Evolutionary conservation across 2,888 invertebrate species (phyloP), one percentile per base, ranked within the genome.

Genomic region (Tineola bisselliella): DNA sequence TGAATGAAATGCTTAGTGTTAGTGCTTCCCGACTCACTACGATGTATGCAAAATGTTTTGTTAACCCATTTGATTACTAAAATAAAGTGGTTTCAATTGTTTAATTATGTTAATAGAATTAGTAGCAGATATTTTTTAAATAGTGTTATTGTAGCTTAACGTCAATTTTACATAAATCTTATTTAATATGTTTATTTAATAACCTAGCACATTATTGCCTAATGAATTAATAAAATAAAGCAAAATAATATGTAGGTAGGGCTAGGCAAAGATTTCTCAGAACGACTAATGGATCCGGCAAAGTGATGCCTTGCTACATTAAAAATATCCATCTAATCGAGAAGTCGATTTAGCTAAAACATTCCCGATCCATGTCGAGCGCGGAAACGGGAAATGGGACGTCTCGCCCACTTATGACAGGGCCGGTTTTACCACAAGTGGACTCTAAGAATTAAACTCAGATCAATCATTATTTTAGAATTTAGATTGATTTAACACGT

Each of bases 301-400:
- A 74, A 74, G 76, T 72, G 71, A 72, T 75, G 77, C 72, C 76
- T 80, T 64, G 65, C 64, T 63, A 66, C 66, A 66, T 66, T 79
- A 79, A 81, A 79, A 80, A 81, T 80, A 81, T 79, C 77, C 77
- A 72, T 76, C 75, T 78, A 77, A 81, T 78, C 76, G 73, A 69
- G 67, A 73, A 76, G 76, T 76, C 79, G 76, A 79, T 79, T 76
- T 75, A 77, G 74, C 76, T 77, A 76, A 79, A 79, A 77, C 77
- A 79, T 76, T 77, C 75, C 71, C 71, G 72, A 78, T 77, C 72
- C 71, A 68, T 70, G 73, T 72, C 70, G 70, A 58, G 70, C 72
- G 71, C 69, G 70, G 73, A 70, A 72, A 76, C 71, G 71, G 75
- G 73, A 77, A 79, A 76, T 75, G 75, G 73, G 70, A 75, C 72